These are phyloP conservation scores for Sebastes oblongus DNA, from an alignment of 2,797 vertebrate genomes.

Conservation along the genomic window DNA sequence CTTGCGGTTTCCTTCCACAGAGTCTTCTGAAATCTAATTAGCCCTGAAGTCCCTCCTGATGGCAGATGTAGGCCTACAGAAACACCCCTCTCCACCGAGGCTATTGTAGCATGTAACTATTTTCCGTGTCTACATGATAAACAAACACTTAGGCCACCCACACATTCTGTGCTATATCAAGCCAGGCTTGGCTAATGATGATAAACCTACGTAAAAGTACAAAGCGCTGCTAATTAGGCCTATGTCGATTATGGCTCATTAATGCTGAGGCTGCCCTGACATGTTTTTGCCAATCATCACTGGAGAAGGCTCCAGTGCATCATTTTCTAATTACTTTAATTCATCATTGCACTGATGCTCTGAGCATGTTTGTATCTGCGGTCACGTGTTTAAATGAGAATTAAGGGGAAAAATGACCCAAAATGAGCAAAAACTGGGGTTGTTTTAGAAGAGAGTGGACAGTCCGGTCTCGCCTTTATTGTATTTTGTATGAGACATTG, in stretches of 20 bases:
- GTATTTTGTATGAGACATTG: conserved; percentile 1
- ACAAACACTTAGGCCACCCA: conserved; percentile 75
- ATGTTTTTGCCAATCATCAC: conserved; percentile 71
- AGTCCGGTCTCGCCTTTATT: not conserved
- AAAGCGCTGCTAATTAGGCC: conserved; percentile 76
- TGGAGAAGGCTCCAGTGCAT: conserved; percentile 46
- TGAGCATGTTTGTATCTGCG: not conserved
- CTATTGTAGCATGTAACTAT: conserved; percentile 76
- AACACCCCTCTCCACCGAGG: conserved; percentile 23
- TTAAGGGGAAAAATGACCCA: not conserved
- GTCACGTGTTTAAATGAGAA: not conserved
- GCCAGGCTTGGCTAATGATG: conserved; percentile 78
- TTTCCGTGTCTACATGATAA: conserved; percentile 75
- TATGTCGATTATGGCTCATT: conserved; percentile 74
- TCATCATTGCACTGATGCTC: conserved; percentile 41
- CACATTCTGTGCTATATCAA: conserved; percentile 49
- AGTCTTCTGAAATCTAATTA: conserved; percentile 71
- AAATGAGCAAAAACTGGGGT: not conserved
- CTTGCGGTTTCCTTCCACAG: conserved; percentile 18
- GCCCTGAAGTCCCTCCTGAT: conserved; percentile 40
- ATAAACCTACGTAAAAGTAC: conserved; percentile 74
- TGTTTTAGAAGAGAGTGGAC: not conserved
- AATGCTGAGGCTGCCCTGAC: conserved; percentile 69
- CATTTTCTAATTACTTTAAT: conserved; percentile 64
- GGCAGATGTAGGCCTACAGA: conserved; percentile 43